Evolutionary conservation across 2,113 vertebrate genomes (phyloP).

Genomic region (Indicator indicator): DNA sequence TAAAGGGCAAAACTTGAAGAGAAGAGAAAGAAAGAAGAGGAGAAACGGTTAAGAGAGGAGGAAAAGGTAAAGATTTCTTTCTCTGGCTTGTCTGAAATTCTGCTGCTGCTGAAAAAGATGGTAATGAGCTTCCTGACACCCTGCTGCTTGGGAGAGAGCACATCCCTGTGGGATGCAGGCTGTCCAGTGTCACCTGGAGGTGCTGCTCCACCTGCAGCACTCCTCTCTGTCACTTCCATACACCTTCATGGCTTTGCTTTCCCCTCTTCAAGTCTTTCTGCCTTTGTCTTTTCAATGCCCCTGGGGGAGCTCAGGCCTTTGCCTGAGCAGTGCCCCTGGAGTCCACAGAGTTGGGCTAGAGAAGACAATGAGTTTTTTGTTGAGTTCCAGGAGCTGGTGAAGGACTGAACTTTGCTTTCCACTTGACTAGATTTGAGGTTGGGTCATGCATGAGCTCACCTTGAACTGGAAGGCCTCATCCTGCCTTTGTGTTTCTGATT

Average conservation of each 20-base stretch:
- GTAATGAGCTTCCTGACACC: background rate
- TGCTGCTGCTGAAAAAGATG: accelerated
- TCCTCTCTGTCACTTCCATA: background rate
- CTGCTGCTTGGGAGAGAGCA: background rate
- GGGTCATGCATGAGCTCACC: background rate
- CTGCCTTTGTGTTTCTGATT: background rate
- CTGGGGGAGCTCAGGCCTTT: background rate
- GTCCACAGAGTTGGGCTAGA: background rate
- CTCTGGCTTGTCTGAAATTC: background rate
- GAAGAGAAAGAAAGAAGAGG: constrained; percentile 95
- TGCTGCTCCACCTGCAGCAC: background rate
- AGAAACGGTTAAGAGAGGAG: constrained; percentile 93
- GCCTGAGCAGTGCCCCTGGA: background rate
- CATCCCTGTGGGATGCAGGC: background rate
- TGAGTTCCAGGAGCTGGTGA: background rate
- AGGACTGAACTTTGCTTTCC: background rate
- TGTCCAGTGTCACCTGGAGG: background rate
- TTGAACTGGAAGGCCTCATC: background rate
- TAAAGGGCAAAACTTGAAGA: constrained; percentile 93
- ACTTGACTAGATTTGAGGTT: background rate
- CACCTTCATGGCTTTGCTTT: background rate
- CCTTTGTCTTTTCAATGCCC: background rate
- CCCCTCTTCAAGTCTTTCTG: no score
- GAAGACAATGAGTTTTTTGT: accelerated
- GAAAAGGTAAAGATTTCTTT: constrained; percentile 82